Percentiles rank a stretch among this genome's conserved stretches.
Evolutionary conservation across 2,888 invertebrate genomes (phyloP).

Genomic region (Kuschelorhynchus macadamiae): DNA sequence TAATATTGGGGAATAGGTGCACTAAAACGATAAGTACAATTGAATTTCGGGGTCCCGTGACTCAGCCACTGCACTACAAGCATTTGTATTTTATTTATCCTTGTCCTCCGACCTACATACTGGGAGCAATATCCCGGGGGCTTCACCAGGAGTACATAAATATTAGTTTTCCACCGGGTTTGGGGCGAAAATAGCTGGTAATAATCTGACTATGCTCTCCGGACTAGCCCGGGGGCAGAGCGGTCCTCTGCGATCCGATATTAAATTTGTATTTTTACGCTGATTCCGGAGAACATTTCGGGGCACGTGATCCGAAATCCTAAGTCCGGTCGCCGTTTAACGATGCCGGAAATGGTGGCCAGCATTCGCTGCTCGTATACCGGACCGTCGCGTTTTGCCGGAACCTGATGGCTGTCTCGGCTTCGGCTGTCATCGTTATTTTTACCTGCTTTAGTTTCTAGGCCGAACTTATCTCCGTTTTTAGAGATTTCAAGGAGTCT

Average conservation of each 20-base stretch:
- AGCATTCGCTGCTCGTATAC: conserved; percentile 62
- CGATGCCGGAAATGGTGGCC: conserved; percentile 68
- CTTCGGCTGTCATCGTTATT: conserved; percentile 10
- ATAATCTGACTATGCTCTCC: conserved; percentile 61
- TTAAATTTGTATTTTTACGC: conserved; percentile 77
- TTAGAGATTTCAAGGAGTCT: too few relatives aligned
- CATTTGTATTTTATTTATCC: conserved; percentile 37
- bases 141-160: conserved; percentile 43
- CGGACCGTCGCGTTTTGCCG: conserved; percentile 31
- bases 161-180: conserved; percentile 46
- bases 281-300: conserved; percentile 73
- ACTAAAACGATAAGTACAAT: conserved; percentile 14
- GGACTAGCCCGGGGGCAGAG: conserved; percentile 55
- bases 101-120: conserved; percentile 47
- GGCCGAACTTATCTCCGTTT: not conserved
- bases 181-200: conserved; percentile 59
- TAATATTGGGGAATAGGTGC: too few relatives aligned
- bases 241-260: conserved; percentile 68
- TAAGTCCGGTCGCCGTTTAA: conserved; percentile 70
- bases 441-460: conserved; percentile 12
- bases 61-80: not conserved
- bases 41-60: not conserved
- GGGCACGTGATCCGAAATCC: conserved; percentile 72
- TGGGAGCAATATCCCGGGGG: conserved; percentile 28
- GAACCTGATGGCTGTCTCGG: conserved; percentile 16